These are phyloP conservation scores for Philereme vetulata DNA, from an alignment of 2,888 invertebrate species.

Conservation along the genomic window DNA sequence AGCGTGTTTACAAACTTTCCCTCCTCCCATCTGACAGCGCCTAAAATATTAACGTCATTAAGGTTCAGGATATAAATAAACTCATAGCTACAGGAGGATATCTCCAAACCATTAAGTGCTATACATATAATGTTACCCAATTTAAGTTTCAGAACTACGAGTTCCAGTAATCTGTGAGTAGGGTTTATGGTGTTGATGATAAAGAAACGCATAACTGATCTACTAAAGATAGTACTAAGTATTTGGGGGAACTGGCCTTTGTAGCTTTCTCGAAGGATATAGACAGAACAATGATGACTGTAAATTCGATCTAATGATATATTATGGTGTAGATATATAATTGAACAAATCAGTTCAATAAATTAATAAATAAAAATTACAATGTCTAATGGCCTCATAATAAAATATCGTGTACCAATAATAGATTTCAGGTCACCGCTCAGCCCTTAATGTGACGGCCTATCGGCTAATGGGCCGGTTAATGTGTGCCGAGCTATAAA, in stretches of 20 bases:
- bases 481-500: constrained; percentile 69
- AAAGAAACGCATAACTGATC: background rate
- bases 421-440: constrained; percentile 67
- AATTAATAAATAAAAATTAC: background rate
- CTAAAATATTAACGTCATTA: constrained; percentile 51
- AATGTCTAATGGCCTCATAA: constrained; percentile 11
- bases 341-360: too few species aligned
- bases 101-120: constrained; percentile 33
- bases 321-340: too few species aligned
- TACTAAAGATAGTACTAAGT: constrained; percentile 1
- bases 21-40: constrained; percentile 46
- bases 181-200: constrained; percentile 4
- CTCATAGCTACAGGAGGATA: constrained; percentile 23
- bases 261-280: too few species aligned
- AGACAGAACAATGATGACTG: too few species aligned
- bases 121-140: constrained; percentile 32
- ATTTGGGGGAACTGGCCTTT: background rate
- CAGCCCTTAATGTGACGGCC: constrained; percentile 62
- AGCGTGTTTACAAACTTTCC: constrained; percentile 62
- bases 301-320: too few species aligned
- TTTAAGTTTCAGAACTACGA: constrained; percentile 25
- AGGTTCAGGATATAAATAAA: constrained; percentile 43
- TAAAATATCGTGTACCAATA: constrained; percentile 50
- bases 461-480: constrained; percentile 66
- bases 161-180: constrained; percentile 3